These are phyloP conservation scores for Aegotheles bennettii DNA, from an alignment of 2,113 vertebrate species.

Conservation along the genomic window DNA sequence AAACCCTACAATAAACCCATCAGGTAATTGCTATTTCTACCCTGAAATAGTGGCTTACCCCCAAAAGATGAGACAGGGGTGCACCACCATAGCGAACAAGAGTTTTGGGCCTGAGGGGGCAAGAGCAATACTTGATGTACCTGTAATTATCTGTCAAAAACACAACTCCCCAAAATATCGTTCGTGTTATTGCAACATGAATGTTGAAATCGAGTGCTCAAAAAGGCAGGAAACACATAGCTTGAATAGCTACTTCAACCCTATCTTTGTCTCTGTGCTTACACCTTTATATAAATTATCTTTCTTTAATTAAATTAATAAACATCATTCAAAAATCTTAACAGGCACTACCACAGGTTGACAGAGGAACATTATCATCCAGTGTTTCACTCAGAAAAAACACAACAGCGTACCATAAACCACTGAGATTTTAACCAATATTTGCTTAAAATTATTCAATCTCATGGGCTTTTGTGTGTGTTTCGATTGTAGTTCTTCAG, in stretches of 20 bases:
- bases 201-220: not conserved
- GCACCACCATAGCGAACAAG: not conserved
- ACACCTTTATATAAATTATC: not conserved
- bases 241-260: not conserved
- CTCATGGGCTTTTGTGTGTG: accelerated
- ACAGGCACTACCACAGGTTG: not conserved
- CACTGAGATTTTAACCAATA: not conserved
- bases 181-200: not conserved
- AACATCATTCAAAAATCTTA: not conserved
- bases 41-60: not conserved
- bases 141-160: not conserved
- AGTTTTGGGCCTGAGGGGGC: not conserved
- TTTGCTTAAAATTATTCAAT: not conserved
- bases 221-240: not conserved
- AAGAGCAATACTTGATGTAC: not conserved
- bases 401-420: not conserved
- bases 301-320: constrained; percentile 28
- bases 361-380: not conserved
- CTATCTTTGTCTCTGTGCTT: not conserved
- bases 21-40: not conserved
- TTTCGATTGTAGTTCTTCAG: not conserved
- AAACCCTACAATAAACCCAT: not conserved
- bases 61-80: not conserved
- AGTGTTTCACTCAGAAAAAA: not conserved
- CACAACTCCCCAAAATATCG: not conserved